Conservation (phyloP, 2,888 invertebrate genomes). For the Metopia argyrocephala region DNA sequence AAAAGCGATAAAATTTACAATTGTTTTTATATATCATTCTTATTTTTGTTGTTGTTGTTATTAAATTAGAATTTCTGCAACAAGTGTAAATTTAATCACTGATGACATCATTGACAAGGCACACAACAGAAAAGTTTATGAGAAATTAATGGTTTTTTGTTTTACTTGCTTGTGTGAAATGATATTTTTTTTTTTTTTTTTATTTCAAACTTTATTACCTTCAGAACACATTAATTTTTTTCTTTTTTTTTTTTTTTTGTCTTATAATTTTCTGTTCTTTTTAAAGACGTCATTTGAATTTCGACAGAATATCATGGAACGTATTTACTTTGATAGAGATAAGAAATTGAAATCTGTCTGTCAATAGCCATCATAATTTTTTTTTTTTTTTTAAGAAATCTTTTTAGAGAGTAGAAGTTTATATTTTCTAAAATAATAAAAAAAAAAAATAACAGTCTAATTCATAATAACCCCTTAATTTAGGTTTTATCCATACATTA, state of each 20-base stretch:
- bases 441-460: too few relatives aligned
- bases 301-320: not conserved
- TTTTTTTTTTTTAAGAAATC: too few relatives aligned
- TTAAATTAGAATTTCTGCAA: slow-evolving; percentile 43
- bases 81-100: slow-evolving; percentile 61
- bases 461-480: too few relatives aligned
- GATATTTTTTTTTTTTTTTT: slow-evolving; percentile 38
- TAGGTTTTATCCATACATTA: too few relatives aligned
- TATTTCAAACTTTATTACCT: slow-evolving; percentile 27
- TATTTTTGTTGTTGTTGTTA: slow-evolving; percentile 1
- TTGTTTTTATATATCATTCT: slow-evolving; percentile 12
- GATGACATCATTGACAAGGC: slow-evolving; percentile 63
- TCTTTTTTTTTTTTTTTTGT: not conserved
- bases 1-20: too few relatives aligned
- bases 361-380: not conserved
- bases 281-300: not conserved
- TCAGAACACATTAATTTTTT: not conserved
- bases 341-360: not conserved
- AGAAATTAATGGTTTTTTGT: slow-evolving; percentile 47
- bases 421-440: too few relatives aligned
- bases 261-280: not conserved
- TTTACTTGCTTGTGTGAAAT: slow-evolving; percentile 1
- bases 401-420: too few relatives aligned
- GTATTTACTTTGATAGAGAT: not conserved
- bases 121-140: slow-evolving; percentile 35